These are phyloP conservation scores for Phania funesta DNA, from an alignment of 2,888 invertebrate species.

Conservation along the genomic window DNA sequence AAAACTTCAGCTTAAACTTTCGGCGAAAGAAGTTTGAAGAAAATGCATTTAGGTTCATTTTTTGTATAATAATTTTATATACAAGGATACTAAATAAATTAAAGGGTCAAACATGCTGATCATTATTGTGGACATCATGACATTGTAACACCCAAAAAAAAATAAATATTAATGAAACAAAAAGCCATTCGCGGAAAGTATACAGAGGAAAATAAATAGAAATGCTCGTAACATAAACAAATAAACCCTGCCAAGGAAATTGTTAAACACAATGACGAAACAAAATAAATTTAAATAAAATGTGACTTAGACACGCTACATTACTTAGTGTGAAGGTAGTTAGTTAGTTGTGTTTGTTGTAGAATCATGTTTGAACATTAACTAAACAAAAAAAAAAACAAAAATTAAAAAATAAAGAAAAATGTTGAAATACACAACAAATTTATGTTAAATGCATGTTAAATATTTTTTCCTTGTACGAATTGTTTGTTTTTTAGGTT, in stretches of 20 bases:
- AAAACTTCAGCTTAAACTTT: too few species aligned
- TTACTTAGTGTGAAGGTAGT: constrained; percentile 1
- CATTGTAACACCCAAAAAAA: not conserved
- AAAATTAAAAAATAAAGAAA: not conserved
- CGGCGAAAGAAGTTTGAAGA: too few species aligned
- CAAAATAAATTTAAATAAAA: constrained; percentile 56
- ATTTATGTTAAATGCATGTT: constrained; percentile 1
- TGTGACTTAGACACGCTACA: constrained; percentile 57
- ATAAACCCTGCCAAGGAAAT: constrained; percentile 46
- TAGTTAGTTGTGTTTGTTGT: not conserved
- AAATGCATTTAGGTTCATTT: too few species aligned
- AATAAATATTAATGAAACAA: not conserved
- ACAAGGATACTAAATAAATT: too few species aligned
- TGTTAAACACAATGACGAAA: constrained; percentile 55
- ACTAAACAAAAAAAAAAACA: not conserved
- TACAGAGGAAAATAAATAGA: not conserved
- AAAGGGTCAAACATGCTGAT: too few species aligned
- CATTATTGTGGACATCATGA: not conserved
- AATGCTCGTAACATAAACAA: not conserved
- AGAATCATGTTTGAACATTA: constrained; percentile 11
- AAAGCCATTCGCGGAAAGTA: not conserved
- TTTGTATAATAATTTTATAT: too few species aligned
- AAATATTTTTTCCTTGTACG: not conserved
- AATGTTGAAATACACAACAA: too few species aligned
- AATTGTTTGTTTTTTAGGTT: not conserved